Evolutionary conservation across 1,140 invertebrate genomes (phyloP), one percentile per base, ranked within the genome.

Genomic region (Papilio dardanus): DNA sequence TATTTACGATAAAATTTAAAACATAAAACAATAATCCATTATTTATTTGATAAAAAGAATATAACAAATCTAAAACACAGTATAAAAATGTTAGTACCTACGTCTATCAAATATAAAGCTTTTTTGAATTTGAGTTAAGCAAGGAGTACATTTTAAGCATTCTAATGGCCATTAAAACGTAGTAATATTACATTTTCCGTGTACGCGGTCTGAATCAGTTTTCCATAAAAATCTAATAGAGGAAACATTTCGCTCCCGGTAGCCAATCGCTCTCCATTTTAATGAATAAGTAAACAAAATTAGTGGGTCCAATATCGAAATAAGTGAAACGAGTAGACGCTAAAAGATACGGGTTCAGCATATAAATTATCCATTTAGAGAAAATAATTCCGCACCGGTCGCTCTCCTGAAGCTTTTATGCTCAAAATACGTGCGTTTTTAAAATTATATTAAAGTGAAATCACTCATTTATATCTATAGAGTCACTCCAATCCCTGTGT

Each of bases 221-320:
- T 83, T 78, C 82, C 81, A 85, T 85, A 83, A 88, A 87, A 86
- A 86, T 85, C 77, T 78, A 83, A 85, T 84, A 82, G 75, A 86
- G 80, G 77, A 81, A 84, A 79, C 82, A 84, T 85, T 88, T 80
- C 82, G 79, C 75, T 76, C 73, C 71, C 68, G 40, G 69, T 77
- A 78, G 75, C 67, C 82, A 83, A 84, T 88, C 77, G 78, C 85
- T 89, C 87, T 88, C 83, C 83, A 86, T 88, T 89, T 88, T 91
- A 92, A 90, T 90, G 90, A 92, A 92, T 91, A 92, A 91, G 84
- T 91, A 92, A 90, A 92, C 86, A 88, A 90, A 90, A 90, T 92
- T 92, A 92, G 90, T 92, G 86, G 79, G 85, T 82, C 87, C 86
- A 85, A 89, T 89, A 89, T 86, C 82, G 87, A 82, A 90, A 89